A percentile compares a stretch with the other conserved stretches of the same genome.
These are phyloP conservation scores for Apomyelois bistriatella DNA, from an alignment of 2,888 invertebrate species.

Conservation along the genomic window DNA sequence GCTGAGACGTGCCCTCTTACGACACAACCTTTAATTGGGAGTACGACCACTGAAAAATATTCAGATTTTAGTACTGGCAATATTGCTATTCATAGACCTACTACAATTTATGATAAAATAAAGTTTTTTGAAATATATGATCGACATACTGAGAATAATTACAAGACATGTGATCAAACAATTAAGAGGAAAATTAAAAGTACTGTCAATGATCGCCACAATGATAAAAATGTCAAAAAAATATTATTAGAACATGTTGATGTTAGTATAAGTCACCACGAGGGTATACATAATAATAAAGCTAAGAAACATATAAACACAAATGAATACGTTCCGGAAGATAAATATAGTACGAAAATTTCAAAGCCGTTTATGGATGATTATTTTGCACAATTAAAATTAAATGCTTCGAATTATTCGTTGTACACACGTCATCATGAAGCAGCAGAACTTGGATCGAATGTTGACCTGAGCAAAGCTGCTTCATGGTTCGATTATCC, in stretches of 20 bases:
- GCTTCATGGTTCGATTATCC: conserved; percentile 53
- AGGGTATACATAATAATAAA: conserved; percentile 32
- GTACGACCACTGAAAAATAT: background rate
- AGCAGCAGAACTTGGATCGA: background rate
- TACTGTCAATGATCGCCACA: conserved; percentile 12
- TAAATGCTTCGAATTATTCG: background rate
- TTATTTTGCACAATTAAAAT: background rate
- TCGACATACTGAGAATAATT: conserved; percentile 34
- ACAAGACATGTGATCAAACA: background rate
- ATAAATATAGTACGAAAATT: background rate
- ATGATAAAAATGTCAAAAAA: conserved; percentile 15
- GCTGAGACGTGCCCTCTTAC: conserved; percentile 16
- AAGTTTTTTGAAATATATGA: conserved; percentile 69
- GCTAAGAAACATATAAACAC: conserved; percentile 42
- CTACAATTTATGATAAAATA: conserved; percentile 49
- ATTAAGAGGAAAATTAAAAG: conserved; percentile 20
- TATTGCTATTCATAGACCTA: conserved; percentile 22
- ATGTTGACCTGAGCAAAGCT: conserved; percentile 19
- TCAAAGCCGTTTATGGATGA: background rate
- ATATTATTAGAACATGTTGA: conserved; percentile 37
- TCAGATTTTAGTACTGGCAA: background rate
- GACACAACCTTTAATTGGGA: background rate
- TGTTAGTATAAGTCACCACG: conserved; percentile 26
- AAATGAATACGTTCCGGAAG: background rate
- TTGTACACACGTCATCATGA: background rate